Evolutionary conservation across 2,113 vertebrate species (phyloP).

Genomic region (Nothobranchius furzeri): DNA sequence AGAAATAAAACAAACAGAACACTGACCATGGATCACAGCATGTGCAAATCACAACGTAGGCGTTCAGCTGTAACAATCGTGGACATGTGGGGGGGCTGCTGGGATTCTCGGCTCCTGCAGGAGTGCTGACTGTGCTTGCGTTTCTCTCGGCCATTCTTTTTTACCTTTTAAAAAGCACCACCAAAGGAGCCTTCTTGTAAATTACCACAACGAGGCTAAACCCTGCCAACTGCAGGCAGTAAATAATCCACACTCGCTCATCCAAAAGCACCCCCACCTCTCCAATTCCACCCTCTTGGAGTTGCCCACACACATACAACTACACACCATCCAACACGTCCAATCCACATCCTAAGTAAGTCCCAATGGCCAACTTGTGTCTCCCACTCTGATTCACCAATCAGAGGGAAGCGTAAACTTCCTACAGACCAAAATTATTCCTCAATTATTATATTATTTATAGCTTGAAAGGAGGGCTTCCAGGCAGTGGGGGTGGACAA

Average conservation of each 20-base stretch:
- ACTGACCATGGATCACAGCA: constrained; percentile 7
- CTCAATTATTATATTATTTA: constrained; percentile 72
- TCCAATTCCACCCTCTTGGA: constrained; percentile 71
- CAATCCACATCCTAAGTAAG: constrained; percentile 30
- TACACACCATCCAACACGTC: constrained; percentile 48
- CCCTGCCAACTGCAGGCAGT: constrained; percentile 78
- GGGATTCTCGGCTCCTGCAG: constrained; percentile 51
- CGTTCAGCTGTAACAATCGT: constrained; percentile 40
- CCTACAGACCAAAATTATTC: constrained; percentile 69
- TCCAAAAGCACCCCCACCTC: constrained; percentile 74
- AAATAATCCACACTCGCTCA: constrained; percentile 81
- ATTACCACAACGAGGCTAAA: constrained; percentile 76
- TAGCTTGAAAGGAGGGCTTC: constrained; percentile 50
- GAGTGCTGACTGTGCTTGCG: constrained; percentile 66
- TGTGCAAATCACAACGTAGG: constrained; percentile 29
- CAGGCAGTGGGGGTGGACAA: constrained; percentile 62
- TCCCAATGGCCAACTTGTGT: constrained; percentile 53
- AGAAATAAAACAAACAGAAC: constrained; percentile 5
- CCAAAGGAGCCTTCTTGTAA: constrained; percentile 78
- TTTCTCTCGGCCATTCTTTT: constrained; percentile 71
- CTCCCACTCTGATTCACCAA: constrained; percentile 65
- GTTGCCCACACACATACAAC: constrained; percentile 67
- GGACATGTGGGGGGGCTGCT: constrained; percentile 46
- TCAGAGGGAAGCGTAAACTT: constrained; percentile 79
- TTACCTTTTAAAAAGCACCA: constrained; percentile 77